A percentile compares a stretch with the other conserved stretches of the same genome.
Conservation (phyloP, 2,113 vertebrate genomes). For the Oryctolagus cuniculus region mOryCun1.1 NC_091442.1:85344501-85345000, state of each 20-base stretch:
- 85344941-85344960: too few relatives aligned
- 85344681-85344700: not conserved
- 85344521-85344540: slow-evolving; percentile 91
- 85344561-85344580: slow-evolving; percentile 80
- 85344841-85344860: not conserved
- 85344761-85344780: not conserved
- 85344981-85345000: too few relatives aligned
- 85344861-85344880: not conserved
- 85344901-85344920: too few relatives aligned
- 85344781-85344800: not conserved
- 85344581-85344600: not conserved
- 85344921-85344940: too few relatives aligned
- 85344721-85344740: not conserved
- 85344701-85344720: not conserved
- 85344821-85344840: not conserved
- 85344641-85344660: not conserved
- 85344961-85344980: too few relatives aligned
- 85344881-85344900: not conserved
- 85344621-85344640: not conserved
- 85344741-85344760: too few relatives aligned
- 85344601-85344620: not conserved
- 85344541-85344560: slow-evolving; percentile 93
- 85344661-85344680: not conserved
- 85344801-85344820: not conserved
- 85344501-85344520: slow-evolving; percentile 90